Conservation (phyloP, 2,888 invertebrate genomes). For the Metopia argyrocephala region DNA sequence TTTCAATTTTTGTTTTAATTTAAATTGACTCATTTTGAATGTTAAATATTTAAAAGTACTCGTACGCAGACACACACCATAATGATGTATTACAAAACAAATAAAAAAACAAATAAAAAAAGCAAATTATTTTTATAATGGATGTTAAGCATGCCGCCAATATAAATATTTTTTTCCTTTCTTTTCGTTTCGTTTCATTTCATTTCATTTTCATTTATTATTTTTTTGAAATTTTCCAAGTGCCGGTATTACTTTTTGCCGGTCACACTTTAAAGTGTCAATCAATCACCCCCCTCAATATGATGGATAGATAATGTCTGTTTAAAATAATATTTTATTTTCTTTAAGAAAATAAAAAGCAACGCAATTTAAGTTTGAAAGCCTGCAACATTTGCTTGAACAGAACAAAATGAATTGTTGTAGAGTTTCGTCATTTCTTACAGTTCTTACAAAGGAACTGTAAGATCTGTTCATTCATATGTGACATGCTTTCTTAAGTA, state of each 20-base stretch:
- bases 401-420: too few relatives aligned
- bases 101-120: background rate
- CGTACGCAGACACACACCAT: background rate
- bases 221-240: conserved; percentile 26
- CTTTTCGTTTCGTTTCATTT: background rate
- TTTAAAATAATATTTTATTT: conserved; percentile 29
- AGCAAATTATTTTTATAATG: background rate
- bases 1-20: too few relatives aligned
- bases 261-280: conserved; percentile 59
- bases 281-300: conserved; percentile 56
- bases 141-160: conserved; percentile 6
- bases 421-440: too few relatives aligned
- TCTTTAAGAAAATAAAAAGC: background rate
- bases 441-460: too few relatives aligned
- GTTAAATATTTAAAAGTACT: background rate
- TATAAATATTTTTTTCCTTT: background rate
- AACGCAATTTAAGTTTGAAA: background rate
- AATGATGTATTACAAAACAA: background rate
- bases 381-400: too few relatives aligned
- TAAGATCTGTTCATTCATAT: too few relatives aligned
- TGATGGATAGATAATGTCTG: conserved; percentile 52
- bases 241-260: conserved; percentile 40
- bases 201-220: background rate
- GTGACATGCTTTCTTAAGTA: too few relatives aligned
- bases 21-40: background rate